Percentiles rank a stretch among this genome's conserved stretches.
Evolutionary conservation across 2,888 invertebrate species (phyloP).

Genomic region (Panopea generosa): DNA sequence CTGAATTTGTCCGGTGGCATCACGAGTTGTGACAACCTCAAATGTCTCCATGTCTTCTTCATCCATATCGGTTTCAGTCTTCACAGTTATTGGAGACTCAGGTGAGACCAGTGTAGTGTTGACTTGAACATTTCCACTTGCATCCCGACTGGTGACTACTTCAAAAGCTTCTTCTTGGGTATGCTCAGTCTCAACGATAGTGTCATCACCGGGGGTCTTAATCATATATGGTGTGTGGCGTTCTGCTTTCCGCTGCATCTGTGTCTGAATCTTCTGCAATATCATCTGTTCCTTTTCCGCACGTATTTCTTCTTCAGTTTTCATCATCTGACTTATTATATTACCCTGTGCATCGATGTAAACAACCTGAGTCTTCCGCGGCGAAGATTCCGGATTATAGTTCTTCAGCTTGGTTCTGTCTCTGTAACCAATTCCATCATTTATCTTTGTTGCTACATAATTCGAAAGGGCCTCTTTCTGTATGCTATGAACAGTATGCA

Average conservation of each 20-base stretch:
- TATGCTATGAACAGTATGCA: slow-evolving; percentile 55
- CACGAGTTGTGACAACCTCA: slow-evolving; percentile 23
- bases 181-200: neutral
- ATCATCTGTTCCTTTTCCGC: slow-evolving; percentile 11
- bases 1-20: neutral
- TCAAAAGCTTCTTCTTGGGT: neutral
- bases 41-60: neutral
- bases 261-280: neutral
- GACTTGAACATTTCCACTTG: slow-evolving; percentile 10
- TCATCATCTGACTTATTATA: slow-evolving; percentile 41
- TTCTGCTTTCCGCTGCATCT: slow-evolving; percentile 9
- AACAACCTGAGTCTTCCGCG: slow-evolving; percentile 39
- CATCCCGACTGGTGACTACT: neutral
- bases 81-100: slow-evolving; percentile 37
- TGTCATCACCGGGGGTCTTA: neutral
- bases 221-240: slow-evolving; percentile 18
- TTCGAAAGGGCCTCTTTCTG: slow-evolving; percentile 42
- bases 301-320: slow-evolving; percentile 6
- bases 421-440: slow-evolving; percentile 52
- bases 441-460: slow-evolving; percentile 50
- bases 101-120: slow-evolving; percentile 41
- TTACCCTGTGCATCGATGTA: slow-evolving; percentile 55
- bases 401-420: slow-evolving; percentile 31
- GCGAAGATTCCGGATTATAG: slow-evolving; percentile 11
- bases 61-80: neutral